A percentile compares a stretch with the other conserved stretches of the same genome.
Evolutionary conservation across 2,888 invertebrate genomes (phyloP).

Genomic region (Dendrolimus pini): DNA sequence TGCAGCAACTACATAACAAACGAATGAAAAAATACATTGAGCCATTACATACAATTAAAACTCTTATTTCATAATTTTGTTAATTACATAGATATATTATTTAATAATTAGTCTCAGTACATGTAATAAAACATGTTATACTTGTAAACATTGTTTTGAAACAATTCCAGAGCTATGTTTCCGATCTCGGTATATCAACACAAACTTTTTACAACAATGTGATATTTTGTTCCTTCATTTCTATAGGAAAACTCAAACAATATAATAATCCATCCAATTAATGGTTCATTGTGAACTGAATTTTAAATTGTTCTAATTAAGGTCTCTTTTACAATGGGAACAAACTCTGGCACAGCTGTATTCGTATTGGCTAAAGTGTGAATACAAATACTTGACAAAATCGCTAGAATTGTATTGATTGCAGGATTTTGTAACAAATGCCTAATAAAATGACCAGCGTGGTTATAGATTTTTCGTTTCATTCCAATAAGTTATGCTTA

Average conservation of each 20-base stretch:
- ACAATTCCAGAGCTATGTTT: neutral
- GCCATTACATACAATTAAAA: too few species aligned
- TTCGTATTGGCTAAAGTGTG: neutral
- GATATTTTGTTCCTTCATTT: neutral
- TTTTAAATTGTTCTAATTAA: neutral
- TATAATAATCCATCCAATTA: neutral
- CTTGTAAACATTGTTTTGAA: neutral
- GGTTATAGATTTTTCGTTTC: too few species aligned
- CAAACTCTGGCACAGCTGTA: neutral
- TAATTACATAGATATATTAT: too few species aligned
- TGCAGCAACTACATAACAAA: too few species aligned
- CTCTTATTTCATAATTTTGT: too few species aligned
- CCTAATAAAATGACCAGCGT: too few species aligned
- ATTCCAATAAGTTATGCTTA: too few species aligned
- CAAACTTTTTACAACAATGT: neutral
- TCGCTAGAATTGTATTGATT: neutral
- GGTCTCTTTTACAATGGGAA: neutral
- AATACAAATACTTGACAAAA: neutral
- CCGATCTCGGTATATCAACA: neutral
- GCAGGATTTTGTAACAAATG: too few species aligned
- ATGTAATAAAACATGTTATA: neutral
- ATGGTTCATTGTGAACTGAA: neutral
- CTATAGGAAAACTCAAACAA: neutral
- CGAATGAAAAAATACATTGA: too few species aligned
- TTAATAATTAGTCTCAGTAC: neutral